A percentile compares a stretch with the other conserved stretches of the same genome.
phyloP scores from a whole-genome alignment of 92 coral and sea anemone species.

The Porites lobata region DNA sequence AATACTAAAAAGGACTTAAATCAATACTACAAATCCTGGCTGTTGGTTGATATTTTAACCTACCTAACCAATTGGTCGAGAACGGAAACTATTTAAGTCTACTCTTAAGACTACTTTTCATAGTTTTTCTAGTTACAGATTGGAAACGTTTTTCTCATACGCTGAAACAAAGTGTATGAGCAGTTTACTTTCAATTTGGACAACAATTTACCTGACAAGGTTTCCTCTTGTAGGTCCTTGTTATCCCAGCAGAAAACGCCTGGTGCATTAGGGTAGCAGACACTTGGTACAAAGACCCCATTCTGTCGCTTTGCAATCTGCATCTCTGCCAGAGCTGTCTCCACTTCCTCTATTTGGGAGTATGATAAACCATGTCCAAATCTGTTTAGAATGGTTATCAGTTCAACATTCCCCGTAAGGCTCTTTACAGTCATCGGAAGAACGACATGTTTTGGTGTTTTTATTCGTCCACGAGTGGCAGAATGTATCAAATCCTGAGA shows the following conservation, averaged over 20 bases:
- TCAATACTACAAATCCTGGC: background rate
- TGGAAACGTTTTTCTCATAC: too few species aligned
- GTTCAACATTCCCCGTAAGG: constrained; percentile 64
- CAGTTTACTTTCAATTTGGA: too few species aligned
- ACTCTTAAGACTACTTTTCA: too few species aligned
- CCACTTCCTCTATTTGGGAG: constrained; percentile 62
- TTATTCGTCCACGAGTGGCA: constrained; percentile 50
- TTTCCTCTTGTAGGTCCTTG: constrained; percentile 76
- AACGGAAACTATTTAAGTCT: too few species aligned
- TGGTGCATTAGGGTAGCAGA: constrained; percentile 49
- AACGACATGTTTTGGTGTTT: constrained; percentile 28
- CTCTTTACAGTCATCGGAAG: constrained; percentile 67
- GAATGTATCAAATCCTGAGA: constrained; percentile 4
- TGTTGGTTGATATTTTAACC: too few species aligned
- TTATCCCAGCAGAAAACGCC: constrained; percentile 78
- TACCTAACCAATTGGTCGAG: too few species aligned
- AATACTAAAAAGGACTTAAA: constrained; percentile 5
- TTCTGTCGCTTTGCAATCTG: constrained; percentile 53
- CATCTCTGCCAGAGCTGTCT: constrained; percentile 72
- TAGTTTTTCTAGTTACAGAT: too few species aligned
- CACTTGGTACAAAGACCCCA: constrained; percentile 59
- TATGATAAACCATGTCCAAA: constrained; percentile 65
- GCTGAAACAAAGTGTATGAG: too few species aligned
- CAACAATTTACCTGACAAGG: constrained; percentile 42
- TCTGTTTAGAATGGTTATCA: constrained; percentile 50